Evolutionary conservation across 2,113 vertebrate genomes (phyloP), one percentile per base, ranked within the genome.

Genomic region (Gyps fulvus): DNA sequence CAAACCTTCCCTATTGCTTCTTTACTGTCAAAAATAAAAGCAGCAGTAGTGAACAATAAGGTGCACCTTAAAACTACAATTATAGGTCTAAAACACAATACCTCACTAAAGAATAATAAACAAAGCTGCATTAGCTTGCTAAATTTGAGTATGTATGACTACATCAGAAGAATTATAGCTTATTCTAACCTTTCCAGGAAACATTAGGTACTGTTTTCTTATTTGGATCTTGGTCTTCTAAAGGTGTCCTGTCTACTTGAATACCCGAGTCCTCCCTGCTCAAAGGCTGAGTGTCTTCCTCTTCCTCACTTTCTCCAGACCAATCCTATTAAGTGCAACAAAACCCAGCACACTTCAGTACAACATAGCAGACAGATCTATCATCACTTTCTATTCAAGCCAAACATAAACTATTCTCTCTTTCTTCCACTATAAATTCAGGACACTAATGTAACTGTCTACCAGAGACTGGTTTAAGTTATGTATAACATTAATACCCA

Each of bases 241-340:
- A 98, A 2, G 99, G 99, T 7, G 99, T 99, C 79, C 98, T 98
- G 96, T 99, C 99, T 74, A 99, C 97, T 80, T 99, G 99, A 97
- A 99, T 99, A 70, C 99, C 99, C 15, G 99, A 99, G 96, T 99
- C 99, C 87, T 99, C 99, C 80, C 99, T 99, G 97, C 99, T 99
- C 77, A 99, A 98, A 63, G 98, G 98, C 94, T 99, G 98, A 54
- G 98, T 96, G 89, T 99, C 99, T 6, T 99, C 99, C 4, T 98
- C 98, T n/a, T 98, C 98, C 29, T 99, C 99, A 94, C 99, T 99
- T 54, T 99, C 99, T 95, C 99, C 99, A 93, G 99, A 99, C 99
- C 98, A 99, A 38, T 99, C 98, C 99, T 99, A 85, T 59, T 16
- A 78, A 92, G 67, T 42, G 40, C 72, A 94, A 92, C 32, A 93